Evolutionary conservation across 2,888 invertebrate genomes (phyloP).

Genomic region (Syrista parreyssii): DNA sequence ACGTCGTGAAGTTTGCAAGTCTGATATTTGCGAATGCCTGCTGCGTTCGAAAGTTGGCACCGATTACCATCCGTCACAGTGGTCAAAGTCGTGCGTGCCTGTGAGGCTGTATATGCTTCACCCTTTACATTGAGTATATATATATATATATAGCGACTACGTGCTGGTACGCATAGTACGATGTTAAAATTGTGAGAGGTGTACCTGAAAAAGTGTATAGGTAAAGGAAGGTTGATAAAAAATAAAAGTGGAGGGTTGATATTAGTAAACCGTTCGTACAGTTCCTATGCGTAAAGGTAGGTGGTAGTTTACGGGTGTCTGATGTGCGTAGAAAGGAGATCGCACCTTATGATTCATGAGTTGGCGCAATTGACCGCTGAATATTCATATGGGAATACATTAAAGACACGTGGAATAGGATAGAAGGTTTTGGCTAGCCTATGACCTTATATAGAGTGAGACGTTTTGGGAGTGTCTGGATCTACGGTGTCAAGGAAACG

Average conservation of each 20-base stretch:
- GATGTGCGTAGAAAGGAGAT: not conserved
- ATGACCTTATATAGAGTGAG: not conserved
- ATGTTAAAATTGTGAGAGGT: not conserved
- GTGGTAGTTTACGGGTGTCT: not conserved
- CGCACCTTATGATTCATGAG: constrained; percentile 3
- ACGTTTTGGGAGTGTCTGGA: not conserved
- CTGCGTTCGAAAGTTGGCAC: constrained; percentile 33
- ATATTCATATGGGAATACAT: not conserved
- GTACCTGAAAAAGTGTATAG: not conserved
- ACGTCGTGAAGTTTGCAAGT: constrained; percentile 29
- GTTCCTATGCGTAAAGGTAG: not conserved
- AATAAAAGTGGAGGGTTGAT: not conserved
- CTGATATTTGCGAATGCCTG: constrained; percentile 43
- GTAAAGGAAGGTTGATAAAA: not conserved
- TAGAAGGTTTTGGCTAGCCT: not conserved
- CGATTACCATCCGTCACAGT: not conserved
- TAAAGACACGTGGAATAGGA: not conserved
- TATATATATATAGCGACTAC: not conserved
- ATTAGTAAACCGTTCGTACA: not conserved
- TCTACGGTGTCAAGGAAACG: not conserved
- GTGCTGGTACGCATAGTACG: not conserved
- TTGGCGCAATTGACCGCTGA: constrained; percentile 1
- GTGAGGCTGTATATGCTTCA: not conserved
- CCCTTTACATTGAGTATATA: not conserved
- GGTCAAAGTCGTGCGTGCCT: not conserved